Percentiles rank a stretch among this genome's conserved stretches.
These are phyloP conservation scores for Aphodius sticticus DNA, from an alignment of 2,888 invertebrate genomes.

Conservation along the genomic window DNA sequence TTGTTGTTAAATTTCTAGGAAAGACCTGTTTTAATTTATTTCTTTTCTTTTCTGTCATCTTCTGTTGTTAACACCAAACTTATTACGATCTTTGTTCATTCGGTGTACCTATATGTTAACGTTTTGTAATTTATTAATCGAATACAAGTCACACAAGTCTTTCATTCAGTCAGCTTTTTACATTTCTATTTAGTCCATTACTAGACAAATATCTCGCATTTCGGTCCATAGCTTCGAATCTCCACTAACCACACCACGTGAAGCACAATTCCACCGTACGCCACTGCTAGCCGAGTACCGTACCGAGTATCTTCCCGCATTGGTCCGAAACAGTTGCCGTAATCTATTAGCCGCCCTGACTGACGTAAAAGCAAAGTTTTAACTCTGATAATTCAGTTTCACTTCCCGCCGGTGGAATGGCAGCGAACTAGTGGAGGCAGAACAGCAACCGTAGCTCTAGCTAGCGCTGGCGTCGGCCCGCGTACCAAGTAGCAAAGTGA, in stretches of 20 bases:
- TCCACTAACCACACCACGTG: neutral
- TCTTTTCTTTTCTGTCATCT: too few species aligned
- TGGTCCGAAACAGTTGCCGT: slow-evolving; percentile 31
- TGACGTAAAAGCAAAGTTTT: slow-evolving; percentile 45
- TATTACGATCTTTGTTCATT: too few species aligned
- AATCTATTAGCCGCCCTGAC: slow-evolving; percentile 45
- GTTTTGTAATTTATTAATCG: too few species aligned
- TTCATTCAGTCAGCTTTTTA: neutral
- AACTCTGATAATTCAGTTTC: slow-evolving; percentile 46
- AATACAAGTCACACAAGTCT: too few species aligned
- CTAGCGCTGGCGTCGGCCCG: slow-evolving; percentile 17
- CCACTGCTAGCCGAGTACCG: neutral
- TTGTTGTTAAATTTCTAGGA: too few species aligned
- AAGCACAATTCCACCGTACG: neutral
- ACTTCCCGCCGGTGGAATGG: slow-evolving; percentile 33
- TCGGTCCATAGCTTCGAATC: neutral
- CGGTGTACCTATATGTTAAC: too few species aligned
- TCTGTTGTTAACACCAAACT: too few species aligned
- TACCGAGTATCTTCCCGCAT: slow-evolving; percentile 6
- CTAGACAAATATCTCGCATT: neutral
- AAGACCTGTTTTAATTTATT: too few species aligned
- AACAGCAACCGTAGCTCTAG: slow-evolving; percentile 22
- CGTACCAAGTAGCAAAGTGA: slow-evolving; percentile 33
- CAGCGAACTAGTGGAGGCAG: neutral
- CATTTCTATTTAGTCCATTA: neutral